phyloP scores from a whole-genome alignment of 2,888 invertebrate species.

The Drosophila macrospina region DNA sequence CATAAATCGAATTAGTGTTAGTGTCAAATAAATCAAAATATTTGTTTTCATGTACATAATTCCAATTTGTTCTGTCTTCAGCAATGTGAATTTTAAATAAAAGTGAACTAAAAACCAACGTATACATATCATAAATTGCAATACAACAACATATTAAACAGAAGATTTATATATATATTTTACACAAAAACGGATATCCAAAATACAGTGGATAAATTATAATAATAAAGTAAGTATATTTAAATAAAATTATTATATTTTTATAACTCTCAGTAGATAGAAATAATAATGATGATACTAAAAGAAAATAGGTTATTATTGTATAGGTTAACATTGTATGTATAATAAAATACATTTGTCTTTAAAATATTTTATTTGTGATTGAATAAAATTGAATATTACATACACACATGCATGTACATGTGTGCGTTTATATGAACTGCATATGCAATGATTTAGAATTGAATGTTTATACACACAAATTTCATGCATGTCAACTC shows the following conservation, averaged over 20 bases:
- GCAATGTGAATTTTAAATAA: slow-evolving; percentile 34
- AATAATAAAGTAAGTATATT: slow-evolving; percentile 28
- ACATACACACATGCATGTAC: background rate
- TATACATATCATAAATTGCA: slow-evolving; percentile 44
- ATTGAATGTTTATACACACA: slow-evolving; percentile 15
- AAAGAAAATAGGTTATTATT: too few species aligned
- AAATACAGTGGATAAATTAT: slow-evolving; percentile 18
- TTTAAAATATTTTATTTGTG: slow-evolving; percentile 1
- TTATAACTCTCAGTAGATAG: background rate
- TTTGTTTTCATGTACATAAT: slow-evolving; percentile 2
- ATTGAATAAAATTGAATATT: slow-evolving; percentile 5
- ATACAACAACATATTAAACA: slow-evolving; percentile 24
- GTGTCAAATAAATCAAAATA: slow-evolving; percentile 11
- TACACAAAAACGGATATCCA: slow-evolving; percentile 16
- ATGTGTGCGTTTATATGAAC: slow-evolving; percentile 4
- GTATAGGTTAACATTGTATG: too few species aligned
- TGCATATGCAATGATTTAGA: slow-evolving; percentile 5
- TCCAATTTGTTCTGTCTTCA: slow-evolving; percentile 14
- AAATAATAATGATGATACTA: background rate
- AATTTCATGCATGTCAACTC: slow-evolving; percentile 6
- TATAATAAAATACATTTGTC: slow-evolving; percentile 1
- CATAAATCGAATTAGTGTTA: slow-evolving; percentile 8
- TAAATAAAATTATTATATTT: background rate
- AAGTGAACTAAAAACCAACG: slow-evolving; percentile 13
- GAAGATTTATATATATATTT: slow-evolving; percentile 11